Evolutionary conservation across 2,888 invertebrate species (phyloP).

Genomic region (Cacoxenus indagator): DNA sequence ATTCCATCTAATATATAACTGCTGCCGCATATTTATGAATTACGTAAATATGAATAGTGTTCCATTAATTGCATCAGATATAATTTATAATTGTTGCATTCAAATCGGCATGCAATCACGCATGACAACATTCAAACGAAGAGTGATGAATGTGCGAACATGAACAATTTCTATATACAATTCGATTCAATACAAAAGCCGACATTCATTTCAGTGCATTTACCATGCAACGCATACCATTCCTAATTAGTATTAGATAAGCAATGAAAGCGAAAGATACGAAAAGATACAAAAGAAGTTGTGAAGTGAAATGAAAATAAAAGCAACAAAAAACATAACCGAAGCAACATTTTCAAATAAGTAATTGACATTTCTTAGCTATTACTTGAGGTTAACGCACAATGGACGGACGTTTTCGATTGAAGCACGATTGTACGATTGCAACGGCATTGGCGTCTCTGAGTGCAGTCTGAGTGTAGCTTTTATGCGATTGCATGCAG

Average conservation of each 20-base stretch:
- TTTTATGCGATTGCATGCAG: not conserved
- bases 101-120: slow-evolving; percentile 33
- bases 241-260: slow-evolving; percentile 17
- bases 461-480: no score
- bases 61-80: slow-evolving; percentile 32
- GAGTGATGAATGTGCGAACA: not conserved
- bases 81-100: not conserved
- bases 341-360: no score
- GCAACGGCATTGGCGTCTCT: no score
- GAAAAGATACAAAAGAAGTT: no score
- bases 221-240: not conserved
- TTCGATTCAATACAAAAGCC: slow-evolving; percentile 35
- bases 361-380: slow-evolving; percentile 13
- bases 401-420: slow-evolving; percentile 20
- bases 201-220: slow-evolving; percentile 34
- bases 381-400: slow-evolving; percentile 20
- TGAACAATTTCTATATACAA: slow-evolving; percentile 34
- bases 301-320: not conserved
- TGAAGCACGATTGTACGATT: no score
- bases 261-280: not conserved
- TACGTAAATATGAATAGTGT: slow-evolving; percentile 21
- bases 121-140: no score
- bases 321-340: not conserved
- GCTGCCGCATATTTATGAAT: slow-evolving; percentile 35
- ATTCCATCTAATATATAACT: no score